Percentiles rank a stretch among this genome's conserved stretches.
Evolutionary conservation across 2,888 invertebrate genomes (phyloP).

Genomic region (Stenchaetothrips biformis): DNA sequence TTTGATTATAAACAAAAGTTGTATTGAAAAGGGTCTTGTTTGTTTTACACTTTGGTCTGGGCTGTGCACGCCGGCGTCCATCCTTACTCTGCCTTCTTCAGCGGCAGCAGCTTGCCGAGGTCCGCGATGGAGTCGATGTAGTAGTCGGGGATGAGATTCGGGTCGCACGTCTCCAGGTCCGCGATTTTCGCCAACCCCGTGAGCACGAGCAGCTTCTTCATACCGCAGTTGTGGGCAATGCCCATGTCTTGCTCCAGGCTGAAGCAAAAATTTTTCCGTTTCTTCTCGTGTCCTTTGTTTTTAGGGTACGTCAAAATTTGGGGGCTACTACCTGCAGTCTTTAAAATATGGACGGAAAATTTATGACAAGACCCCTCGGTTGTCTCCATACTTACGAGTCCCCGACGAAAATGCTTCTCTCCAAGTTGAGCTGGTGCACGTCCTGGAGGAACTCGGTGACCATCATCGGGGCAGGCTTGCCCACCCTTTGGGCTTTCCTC

Average conservation of each 20-base stretch:
- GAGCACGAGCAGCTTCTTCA: constrained; percentile 3
- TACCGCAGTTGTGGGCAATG: not conserved
- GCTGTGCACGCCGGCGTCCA: no score
- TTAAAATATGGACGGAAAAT: no score
- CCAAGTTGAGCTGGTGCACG: not conserved
- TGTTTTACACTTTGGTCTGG: no score
- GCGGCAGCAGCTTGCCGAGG: not conserved
- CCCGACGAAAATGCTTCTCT: not conserved
- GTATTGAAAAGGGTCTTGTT: no score
- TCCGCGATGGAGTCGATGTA: not conserved
- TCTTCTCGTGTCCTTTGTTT: no score
- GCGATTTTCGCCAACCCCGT: not conserved
- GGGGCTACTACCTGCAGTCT: no score
- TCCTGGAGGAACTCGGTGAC: not conserved
- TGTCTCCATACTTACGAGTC: not conserved
- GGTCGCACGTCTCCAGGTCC: constrained; percentile 5
- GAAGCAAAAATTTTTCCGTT: not conserved
- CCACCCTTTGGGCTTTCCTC: not conserved
- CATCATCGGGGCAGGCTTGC: not conserved
- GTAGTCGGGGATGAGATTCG: not conserved
- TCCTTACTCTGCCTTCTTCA: not conserved
- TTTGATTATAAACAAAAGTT: no score
- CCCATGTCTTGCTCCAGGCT: constrained; percentile 3
- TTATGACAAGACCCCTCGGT: no score
- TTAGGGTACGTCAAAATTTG: no score